phyloP scores from a whole-genome alignment of 2,113 vertebrate genomes.

The Noturus placidus region DNA sequence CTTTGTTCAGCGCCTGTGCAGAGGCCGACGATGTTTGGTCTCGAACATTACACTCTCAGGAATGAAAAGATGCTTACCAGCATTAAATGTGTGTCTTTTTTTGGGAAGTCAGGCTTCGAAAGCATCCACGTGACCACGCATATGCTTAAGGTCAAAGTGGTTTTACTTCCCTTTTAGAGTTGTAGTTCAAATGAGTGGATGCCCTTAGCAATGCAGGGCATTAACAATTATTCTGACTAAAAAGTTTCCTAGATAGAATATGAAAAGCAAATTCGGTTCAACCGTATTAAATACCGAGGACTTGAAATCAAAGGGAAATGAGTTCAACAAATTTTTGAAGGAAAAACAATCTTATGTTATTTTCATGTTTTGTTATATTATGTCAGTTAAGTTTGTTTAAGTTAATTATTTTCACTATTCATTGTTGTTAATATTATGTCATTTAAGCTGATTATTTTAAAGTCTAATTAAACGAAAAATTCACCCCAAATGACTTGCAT shows the following conservation, averaged over 20 bases:
- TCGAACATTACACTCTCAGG: background rate
- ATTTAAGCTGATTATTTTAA: background rate
- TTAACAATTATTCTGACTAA: background rate
- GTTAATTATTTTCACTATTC: background rate
- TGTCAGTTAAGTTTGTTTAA: background rate
- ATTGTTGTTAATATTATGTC: background rate
- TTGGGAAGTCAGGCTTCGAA: background rate
- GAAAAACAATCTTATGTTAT: background rate
- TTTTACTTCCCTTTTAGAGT: slow-evolving; percentile 29
- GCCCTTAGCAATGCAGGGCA: background rate
- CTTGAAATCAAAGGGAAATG: background rate
- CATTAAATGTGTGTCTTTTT: background rate
- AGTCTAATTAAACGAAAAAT: background rate
- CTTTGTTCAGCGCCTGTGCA: slow-evolving; percentile 41
- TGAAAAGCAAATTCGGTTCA: background rate
- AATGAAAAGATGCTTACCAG: background rate
- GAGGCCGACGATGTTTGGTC: slow-evolving; percentile 17
- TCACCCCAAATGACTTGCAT: background rate
- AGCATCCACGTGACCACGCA: slow-evolving; percentile 3
- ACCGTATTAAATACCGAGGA: background rate
- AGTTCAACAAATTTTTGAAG: background rate
- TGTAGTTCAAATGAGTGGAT: background rate
- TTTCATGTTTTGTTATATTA: background rate
- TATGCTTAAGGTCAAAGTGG: background rate
- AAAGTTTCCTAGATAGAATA: background rate